A percentile compares a stretch with the other conserved stretches of the same genome.
Conservation (phyloP, 2,888 invertebrate species). For the Dexiosoma caninum region DNA sequence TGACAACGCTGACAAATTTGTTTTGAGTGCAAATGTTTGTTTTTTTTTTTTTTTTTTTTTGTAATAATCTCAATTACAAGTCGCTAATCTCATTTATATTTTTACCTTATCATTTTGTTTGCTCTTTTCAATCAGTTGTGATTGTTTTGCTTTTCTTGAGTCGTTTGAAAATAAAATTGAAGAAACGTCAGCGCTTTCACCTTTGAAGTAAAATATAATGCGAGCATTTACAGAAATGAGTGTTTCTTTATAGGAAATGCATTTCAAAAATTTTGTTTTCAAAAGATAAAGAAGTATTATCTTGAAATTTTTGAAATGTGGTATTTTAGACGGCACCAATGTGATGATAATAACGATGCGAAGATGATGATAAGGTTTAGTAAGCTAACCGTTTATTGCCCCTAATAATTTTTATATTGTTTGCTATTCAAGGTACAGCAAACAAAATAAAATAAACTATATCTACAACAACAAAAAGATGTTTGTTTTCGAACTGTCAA, state of each 20-base stretch:
- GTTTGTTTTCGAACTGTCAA: too few relatives aligned
- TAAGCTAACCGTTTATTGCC: slow-evolving; percentile 19
- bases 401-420: not conserved
- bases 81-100: not conserved
- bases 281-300: not conserved
- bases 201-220: not conserved
- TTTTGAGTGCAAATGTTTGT: too few relatives aligned
- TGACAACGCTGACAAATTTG: too few relatives aligned
- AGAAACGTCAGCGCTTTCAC: not conserved
- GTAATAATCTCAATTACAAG: slow-evolving; percentile 16
- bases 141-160: not conserved
- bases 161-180: not conserved
- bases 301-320: not conserved
- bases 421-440: too few relatives aligned
- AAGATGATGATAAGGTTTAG: slow-evolving; percentile 8
- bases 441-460: too few relatives aligned
- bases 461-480: too few relatives aligned
- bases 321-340: slow-evolving; percentile 49
- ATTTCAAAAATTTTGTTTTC: not conserved
- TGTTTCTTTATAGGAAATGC: not conserved
- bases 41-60: not conserved
- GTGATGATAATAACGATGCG: not conserved
- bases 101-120: not conserved
- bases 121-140: not conserved
- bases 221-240: too few relatives aligned